These are phyloP conservation scores for Plebejus anna DNA, from an alignment of 2,888 invertebrate genomes.

Conservation along the genomic window DNA sequence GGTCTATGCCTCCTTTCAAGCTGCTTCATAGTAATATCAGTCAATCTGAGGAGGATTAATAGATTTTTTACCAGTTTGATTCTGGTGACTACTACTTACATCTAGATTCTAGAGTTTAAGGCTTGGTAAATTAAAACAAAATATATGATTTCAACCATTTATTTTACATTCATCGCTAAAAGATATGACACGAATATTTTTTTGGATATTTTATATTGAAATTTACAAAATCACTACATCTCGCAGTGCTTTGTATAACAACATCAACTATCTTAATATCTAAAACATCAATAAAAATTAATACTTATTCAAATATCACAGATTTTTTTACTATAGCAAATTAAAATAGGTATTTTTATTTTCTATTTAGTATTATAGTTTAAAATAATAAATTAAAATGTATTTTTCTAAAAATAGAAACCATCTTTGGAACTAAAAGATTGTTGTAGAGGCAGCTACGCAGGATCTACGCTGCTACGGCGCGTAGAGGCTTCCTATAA, in stretches of 20 bases:
- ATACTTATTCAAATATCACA: slow-evolving; percentile 17
- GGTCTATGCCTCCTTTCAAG: no score
- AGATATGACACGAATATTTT: background rate
- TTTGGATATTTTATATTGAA: background rate
- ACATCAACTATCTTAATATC: background rate
- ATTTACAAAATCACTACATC: slow-evolving; percentile 6
- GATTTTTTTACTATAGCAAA: background rate
- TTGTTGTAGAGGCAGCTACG: background rate
- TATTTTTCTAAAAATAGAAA: background rate
- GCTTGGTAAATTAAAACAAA: background rate
- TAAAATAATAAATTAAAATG: background rate
- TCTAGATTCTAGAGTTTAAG: no score
- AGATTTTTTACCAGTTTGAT: no score
- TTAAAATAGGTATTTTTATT: background rate
- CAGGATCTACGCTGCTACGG: background rate
- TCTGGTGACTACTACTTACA: no score
- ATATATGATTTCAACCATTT: background rate
- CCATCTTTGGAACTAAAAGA: background rate
- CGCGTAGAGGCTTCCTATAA: background rate
- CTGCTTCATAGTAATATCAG: no score
- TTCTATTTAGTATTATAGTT: background rate
- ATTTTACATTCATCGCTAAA: background rate
- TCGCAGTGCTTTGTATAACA: background rate
- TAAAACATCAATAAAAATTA: slow-evolving; percentile 1
- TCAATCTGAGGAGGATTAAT: no score